phyloP scores from a whole-genome alignment of 2,113 vertebrate genomes.

The Furnarius figulus region DNA sequence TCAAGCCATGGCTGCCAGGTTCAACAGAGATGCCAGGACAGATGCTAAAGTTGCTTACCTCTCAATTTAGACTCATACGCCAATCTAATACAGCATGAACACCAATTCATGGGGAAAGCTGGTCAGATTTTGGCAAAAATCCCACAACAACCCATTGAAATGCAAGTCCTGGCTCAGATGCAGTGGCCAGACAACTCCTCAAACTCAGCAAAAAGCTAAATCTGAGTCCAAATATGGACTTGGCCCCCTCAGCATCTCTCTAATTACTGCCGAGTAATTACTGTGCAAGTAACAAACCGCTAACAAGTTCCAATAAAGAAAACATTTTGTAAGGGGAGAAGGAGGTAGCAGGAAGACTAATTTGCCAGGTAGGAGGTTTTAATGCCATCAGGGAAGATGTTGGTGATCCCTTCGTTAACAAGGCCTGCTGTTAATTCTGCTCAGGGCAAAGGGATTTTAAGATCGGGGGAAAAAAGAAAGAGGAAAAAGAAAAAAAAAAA shows the following conservation, averaged over 20 bases:
- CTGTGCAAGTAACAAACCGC: neutral
- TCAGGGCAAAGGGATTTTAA: neutral
- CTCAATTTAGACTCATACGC: accelerated
- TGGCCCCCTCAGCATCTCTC: neutral
- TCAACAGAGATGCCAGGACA: neutral
- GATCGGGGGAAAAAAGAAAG: neutral
- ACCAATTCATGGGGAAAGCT: accelerated
- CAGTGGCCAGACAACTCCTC: neutral
- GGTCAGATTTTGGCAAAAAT: neutral
- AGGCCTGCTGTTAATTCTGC: neutral
- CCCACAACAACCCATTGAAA: neutral
- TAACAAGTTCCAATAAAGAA: slow-evolving; percentile 40
- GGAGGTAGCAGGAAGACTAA: neutral
- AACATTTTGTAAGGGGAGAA: neutral
- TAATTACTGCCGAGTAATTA: neutral
- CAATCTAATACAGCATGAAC: accelerated
- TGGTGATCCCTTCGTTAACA: neutral
- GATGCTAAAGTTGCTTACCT: neutral
- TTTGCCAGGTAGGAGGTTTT: slow-evolving; percentile 38
- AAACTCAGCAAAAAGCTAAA: neutral
- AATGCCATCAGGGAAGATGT: neutral
- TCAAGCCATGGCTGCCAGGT: neutral
- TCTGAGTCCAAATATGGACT: neutral
- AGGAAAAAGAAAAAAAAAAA: neutral
- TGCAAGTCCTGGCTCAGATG: neutral